Evolutionary conservation across 1,140 invertebrate species (phyloP), one percentile per base, ranked within the genome.

Genomic region (Araneus ventricosus): DNA sequence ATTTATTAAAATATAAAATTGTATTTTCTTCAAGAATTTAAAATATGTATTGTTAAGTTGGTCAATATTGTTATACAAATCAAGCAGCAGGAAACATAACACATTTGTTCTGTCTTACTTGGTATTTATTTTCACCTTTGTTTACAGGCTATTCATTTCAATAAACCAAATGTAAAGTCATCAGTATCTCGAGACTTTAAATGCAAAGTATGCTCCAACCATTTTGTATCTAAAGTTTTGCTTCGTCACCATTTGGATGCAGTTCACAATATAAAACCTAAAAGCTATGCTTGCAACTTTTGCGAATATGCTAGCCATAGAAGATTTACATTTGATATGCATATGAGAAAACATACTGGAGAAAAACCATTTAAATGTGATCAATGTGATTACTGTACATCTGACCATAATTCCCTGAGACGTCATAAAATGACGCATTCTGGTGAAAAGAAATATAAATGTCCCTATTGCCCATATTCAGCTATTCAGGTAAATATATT

Each of bases 281-380:
- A 92, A 88, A 37, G 2, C 2, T 88, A 86, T 61, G 14, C 37
- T 14, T 94, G 94, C 61, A 87, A 63, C 39, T 79, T 80, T 24
- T 94, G 94, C 94, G 94, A 94, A 22, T 95, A 95, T 82, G 94
- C 94, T 45, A 93, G 95, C 8, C 94, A 95, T 8, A 94, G 95
- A 30, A 95, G 95, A 84, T 95, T 94, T 10, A 95, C 95, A 94
- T 88, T 96, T 80, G 84, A 95, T 45, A 94, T 95, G 30, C 95
- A 96, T 88, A 95, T 95, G 94, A 94, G 95, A 95, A 96, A 70
- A 95, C 97, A 61, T 96, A 90, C 96, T 95, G 63, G 97, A 96
- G 93, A 96, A 27, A 94, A 94, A 41, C 94, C 97, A 98, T 97
- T 96, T 94, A 95, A 96, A 20, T 97, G 97, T 95, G 96, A 97